Evolutionary conservation across 2,888 invertebrate species (phyloP).

Genomic region (Pachymerium ferrugineum): DNA sequence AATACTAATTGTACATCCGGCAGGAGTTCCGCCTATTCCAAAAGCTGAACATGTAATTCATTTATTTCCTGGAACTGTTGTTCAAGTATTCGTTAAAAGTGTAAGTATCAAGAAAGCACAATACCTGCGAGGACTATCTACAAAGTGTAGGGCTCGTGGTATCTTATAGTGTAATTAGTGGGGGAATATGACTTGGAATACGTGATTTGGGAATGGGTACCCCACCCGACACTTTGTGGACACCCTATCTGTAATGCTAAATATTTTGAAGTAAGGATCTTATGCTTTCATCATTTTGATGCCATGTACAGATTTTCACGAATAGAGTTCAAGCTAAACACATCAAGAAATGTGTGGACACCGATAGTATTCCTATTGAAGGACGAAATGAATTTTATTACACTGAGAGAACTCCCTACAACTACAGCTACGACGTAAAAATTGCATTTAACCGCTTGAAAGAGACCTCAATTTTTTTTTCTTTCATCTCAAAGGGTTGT

Average conservation of each 20-base stretch:
- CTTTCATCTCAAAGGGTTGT: neutral
- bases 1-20: conserved; percentile 20
- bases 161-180: too few relatives aligned
- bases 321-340: neutral
- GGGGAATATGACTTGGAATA: too few relatives aligned
- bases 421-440: neutral
- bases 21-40: neutral
- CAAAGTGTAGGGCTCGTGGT: too few relatives aligned
- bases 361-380: neutral
- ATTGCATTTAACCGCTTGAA: too few relatives aligned
- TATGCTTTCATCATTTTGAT: too few relatives aligned
- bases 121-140: too few relatives aligned
- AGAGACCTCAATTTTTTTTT: too few relatives aligned
- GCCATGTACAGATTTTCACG: neutral
- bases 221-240: too few relatives aligned
- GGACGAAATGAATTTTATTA: neutral
- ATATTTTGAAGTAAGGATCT: neutral
- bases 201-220: too few relatives aligned
- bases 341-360: neutral
- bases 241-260: neutral
- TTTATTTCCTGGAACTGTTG: neutral
- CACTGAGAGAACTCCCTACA: neutral
- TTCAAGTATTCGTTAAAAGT: conserved; percentile 19
- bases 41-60: neutral
- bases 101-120: too few relatives aligned